Conservation (phyloP, 2,888 invertebrate species). For the Nezara viridula region DNA sequence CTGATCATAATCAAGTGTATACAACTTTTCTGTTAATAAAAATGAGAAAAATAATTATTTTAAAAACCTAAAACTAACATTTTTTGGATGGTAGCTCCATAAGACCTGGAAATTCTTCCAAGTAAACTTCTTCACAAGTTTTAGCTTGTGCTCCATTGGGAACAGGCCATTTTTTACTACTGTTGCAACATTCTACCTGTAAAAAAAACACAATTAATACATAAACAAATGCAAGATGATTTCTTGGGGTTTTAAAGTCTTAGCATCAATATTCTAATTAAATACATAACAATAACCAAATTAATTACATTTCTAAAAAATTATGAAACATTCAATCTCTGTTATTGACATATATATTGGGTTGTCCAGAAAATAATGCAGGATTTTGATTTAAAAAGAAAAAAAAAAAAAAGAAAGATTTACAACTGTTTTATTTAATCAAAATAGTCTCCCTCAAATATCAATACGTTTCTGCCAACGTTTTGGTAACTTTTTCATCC, state of each 20-base stretch:
- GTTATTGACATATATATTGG: no score
- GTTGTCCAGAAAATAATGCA: no score
- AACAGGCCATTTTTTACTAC: neutral
- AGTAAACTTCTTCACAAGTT: slow-evolving; percentile 22
- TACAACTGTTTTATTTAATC: no score
- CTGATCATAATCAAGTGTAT: neutral
- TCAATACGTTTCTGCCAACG: no score
- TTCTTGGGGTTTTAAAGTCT: neutral
- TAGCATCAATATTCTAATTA: neutral
- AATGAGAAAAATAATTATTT: neutral
- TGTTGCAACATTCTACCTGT: neutral
- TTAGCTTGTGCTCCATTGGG: neutral
- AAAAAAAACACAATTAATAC: neutral
- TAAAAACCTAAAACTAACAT: neutral
- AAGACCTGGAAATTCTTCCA: slow-evolving; percentile 39
- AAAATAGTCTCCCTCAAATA: no score
- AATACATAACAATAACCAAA: neutral
- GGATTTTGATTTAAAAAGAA: no score
- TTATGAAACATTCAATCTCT: neutral
- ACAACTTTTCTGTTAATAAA: neutral
- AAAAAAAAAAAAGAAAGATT: no score
- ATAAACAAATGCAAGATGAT: neutral
- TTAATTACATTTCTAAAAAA: no score
- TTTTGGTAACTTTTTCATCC: no score
- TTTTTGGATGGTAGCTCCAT: neutral